Evolutionary conservation across 2,113 vertebrate species (phyloP).

Genomic region (Urocynchramus pylzowi): DNA sequence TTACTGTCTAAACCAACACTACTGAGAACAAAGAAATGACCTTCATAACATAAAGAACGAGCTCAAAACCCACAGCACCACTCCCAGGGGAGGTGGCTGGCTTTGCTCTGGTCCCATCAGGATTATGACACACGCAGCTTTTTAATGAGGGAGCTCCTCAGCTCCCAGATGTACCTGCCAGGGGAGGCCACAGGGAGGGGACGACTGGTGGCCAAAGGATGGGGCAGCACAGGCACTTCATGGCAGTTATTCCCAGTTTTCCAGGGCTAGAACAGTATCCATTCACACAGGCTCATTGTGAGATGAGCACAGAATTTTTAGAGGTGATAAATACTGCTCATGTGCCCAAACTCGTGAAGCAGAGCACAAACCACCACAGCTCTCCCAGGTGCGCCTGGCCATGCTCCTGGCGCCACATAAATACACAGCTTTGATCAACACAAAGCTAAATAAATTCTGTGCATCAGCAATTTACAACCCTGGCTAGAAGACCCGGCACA

Average conservation of each 20-base stretch:
- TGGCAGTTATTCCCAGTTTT: not conserved
- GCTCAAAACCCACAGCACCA: not conserved
- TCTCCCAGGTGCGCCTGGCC: rapidly evolving
- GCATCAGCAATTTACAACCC: not conserved
- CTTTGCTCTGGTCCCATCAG: not conserved
- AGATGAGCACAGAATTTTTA: rapidly evolving
- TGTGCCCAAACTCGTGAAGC: not conserved
- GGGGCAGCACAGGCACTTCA: rapidly evolving
- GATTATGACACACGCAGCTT: not conserved
- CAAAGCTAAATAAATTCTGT: not conserved
- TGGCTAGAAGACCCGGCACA: not conserved
- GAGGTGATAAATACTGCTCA: rapidly evolving
- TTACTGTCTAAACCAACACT: rapidly evolving
- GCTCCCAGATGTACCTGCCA: not conserved
- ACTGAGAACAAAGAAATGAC: not conserved
- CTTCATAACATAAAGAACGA: not conserved
- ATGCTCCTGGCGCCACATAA: not conserved
- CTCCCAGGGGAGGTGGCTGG: not conserved
- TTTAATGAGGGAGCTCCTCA: conserved; percentile 18
- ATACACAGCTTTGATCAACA: not conserved
- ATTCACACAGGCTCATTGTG: not conserved
- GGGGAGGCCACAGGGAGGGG: not conserved
- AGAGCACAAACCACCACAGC: rapidly evolving
- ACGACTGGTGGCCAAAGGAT: not conserved
- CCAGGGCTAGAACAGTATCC: not conserved